Base-by-base conservation (phyloP, 2,113 vertebrate species). In the Chaetodon trifascialis region DNA sequence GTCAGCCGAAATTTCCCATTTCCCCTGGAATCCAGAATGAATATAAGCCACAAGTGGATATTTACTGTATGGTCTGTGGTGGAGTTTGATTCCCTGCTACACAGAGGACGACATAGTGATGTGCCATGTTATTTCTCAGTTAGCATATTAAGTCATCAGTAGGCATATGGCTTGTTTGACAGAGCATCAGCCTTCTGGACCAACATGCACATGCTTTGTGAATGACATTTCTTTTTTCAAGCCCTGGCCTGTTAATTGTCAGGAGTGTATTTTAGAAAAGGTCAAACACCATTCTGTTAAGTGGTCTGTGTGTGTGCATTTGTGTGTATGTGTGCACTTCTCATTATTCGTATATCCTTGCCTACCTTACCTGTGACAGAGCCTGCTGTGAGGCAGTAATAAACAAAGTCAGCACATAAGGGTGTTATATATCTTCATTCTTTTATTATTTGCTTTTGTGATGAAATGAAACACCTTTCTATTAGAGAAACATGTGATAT, bases 221-320 rank as follows among this genome's bases (percentile, higher is more conserved):
- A 73, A 17, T 38, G 60, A 59, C 69, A 54, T 88, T 84, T 80
- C 25, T 52, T 72, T 75, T 85, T 68, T 64, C 38, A 77, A 73
- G 34, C 38, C 25, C 4, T n/a, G n/a, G 64, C 71, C 78, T 75
- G 71, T 62, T 84, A 70, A 70, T 80, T 83, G 54, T 64, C 71
- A 63, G 16, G 78, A 72, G 30, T 72, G 70, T 49, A 42, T 63
- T 68, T 83, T 25, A 69, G 44, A 64, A 84, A 90, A 89, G 87
- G 88, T 89, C 90, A 92, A 17, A 80, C 82, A 66, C 80, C 17
- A 34, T 21, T 59, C 69, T 80, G 80, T 75, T 78, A 88, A 87
- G 67, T 44, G 38, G 10, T 12, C 47, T 7, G 16, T 59, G 52
- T 42, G 38, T 74, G 60, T 56, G 67, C 38, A 23, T 40, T 36